Base-by-base conservation (phyloP, 2,888 invertebrate species). In the Neoascia interrupta region DNA sequence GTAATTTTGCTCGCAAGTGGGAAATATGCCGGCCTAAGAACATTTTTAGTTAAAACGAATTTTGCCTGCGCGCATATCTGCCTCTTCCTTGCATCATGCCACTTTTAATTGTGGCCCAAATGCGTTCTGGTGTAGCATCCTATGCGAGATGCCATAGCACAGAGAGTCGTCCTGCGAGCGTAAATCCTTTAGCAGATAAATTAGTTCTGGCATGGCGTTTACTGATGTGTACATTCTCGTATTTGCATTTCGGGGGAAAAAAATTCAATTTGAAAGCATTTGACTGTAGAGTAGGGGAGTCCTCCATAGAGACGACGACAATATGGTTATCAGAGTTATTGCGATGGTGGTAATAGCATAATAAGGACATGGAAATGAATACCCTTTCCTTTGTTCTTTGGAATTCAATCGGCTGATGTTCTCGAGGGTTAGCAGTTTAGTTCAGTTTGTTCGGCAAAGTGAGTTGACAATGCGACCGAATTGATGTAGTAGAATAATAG, bases 101-200 rank as follows among this genome's bases (percentile, higher is more conserved):
- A 69, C 19, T 61, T 49, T 34, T 74, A 74, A 69, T 54, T 61
- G 49, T 60, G 41, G 39, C 15, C 36, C 11, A 43, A 36, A 28
- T 19, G 23, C 13, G 37, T 15, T 43, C 31, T 41, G 60, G n/a
- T n/a, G n/a, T n/a, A n/a, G n/a, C n/a, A n/a, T n/a, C n/a, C n/a
- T n/a, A n/a, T n/a, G n/a, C n/a, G n/a, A n/a, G n/a, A n/a, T n/a
- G n/a, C n/a, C n/a, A n/a, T n/a, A n/a, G n/a, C n/a, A 39, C 45
- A 6, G 53, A 43, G 15, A 51, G 36, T 51, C 34, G 10, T 36
- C 26, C 10, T 5, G 15, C 4, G 6, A 43, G 23, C 2, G 11
- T 16, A 16, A 18, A 19, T 18, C 11, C 11, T 4, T 41, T 6
- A 18, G 11, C 19, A 11, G 43, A 19, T 31, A n/a, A n/a, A n/a